phyloP scores from a whole-genome alignment of 2,113 vertebrate genomes.

The Platichthys stellatus region DNA sequence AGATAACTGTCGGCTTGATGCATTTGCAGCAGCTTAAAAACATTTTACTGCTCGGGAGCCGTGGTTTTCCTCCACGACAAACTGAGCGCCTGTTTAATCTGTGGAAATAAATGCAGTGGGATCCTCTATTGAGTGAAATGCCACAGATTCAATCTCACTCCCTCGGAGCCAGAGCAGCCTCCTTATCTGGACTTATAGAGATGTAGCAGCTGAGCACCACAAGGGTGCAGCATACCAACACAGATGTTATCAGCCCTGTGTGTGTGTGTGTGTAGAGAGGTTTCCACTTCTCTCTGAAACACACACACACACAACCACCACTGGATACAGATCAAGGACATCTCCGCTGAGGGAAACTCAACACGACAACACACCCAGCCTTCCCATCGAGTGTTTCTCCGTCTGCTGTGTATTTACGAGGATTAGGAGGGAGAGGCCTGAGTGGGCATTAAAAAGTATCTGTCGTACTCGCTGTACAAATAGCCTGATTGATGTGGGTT shows the following conservation, averaged over 20 bases:
- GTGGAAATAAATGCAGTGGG: constrained; percentile 37
- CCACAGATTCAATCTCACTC: constrained; percentile 68
- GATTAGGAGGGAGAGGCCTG: constrained; percentile 39
- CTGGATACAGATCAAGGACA: constrained; percentile 70
- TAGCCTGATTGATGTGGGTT: constrained; percentile 38
- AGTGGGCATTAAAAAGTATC: constrained; percentile 17
- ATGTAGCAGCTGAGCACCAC: constrained; percentile 74
- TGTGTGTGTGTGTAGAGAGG: constrained; percentile 1
- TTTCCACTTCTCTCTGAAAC: neutral
- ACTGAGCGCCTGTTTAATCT: constrained; percentile 27
- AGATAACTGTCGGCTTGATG: constrained; percentile 33
- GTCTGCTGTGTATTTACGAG: constrained; percentile 41
- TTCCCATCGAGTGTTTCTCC: constrained; percentile 37
- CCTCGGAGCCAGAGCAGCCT: constrained; percentile 50
- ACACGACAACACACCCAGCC: constrained; percentile 41
- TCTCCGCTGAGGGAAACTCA: constrained; percentile 49
- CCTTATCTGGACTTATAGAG: constrained; percentile 69
- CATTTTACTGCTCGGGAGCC: constrained; percentile 21
- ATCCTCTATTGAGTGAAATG: constrained; percentile 65
- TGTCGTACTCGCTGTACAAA: constrained; percentile 35
- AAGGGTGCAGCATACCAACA: constrained; percentile 80
- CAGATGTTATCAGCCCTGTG: constrained; percentile 73
- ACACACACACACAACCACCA: constrained; percentile 19
- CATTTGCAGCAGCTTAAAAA: constrained; percentile 55
- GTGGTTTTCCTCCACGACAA: constrained; percentile 17